A percentile compares a stretch with the other conserved stretches of the same genome.
Evolutionary conservation across 2,113 vertebrate genomes (phyloP).

Genomic region (Sturnira hondurensis): DNA sequence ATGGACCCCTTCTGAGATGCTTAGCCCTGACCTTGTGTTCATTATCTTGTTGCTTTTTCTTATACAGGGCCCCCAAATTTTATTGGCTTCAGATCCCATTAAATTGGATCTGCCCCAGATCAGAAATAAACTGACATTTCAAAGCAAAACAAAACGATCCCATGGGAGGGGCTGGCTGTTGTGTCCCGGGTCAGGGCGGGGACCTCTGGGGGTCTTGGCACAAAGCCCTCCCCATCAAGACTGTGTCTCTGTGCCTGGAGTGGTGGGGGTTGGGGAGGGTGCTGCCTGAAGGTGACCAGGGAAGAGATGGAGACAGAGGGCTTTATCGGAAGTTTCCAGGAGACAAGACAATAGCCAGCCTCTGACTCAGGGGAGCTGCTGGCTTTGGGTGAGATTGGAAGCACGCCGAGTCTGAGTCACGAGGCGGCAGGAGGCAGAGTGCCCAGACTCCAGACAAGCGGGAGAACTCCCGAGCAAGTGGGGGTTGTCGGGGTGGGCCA

Average conservation of each 20-base stretch:
- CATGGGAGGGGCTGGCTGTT: not conserved
- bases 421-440: not conserved
- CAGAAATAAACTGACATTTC: not conserved
- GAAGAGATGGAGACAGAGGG: not conserved
- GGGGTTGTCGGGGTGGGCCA: not conserved
- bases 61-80: not conserved
- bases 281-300: not conserved
- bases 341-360: not conserved
- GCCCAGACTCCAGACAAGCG: constrained; percentile 16
- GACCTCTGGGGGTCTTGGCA: not conserved
- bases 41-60: not conserved
- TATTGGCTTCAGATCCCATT: not conserved
- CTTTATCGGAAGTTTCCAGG: not conserved
- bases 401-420: not conserved
- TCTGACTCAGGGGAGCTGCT: not conserved
- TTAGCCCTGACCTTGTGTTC: not conserved
- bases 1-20: not conserved
- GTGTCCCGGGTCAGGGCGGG: not conserved
- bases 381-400: not conserved
- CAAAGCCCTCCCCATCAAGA: not conserved
- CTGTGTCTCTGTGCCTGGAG: not conserved
- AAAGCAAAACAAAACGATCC: not conserved
- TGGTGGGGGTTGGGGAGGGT: accelerated
- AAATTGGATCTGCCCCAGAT: not conserved
- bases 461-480: not conserved